Evolutionary conservation across 1,140 invertebrate species (phyloP), one percentile per base, ranked within the genome.

Genomic region (Caenorhabditis briggsae): DNA sequence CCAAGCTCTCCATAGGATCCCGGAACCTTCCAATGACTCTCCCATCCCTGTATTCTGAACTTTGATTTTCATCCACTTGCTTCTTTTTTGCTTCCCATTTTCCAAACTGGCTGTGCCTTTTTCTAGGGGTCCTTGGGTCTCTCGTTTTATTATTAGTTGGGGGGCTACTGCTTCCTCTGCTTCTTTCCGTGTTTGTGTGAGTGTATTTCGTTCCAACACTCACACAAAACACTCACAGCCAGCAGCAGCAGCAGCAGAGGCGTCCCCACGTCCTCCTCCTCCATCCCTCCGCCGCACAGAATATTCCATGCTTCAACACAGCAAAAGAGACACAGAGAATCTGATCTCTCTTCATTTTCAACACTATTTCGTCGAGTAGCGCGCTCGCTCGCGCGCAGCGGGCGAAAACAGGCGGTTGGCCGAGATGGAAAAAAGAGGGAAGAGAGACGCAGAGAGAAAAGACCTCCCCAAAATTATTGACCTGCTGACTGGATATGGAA

Each of bases 401-500:
- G 46, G 50, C 70, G 70, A 78, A 78, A 50, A 78, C 70, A 78
- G 70, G 70, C 70, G 70, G 70, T n/a, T 48, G 64, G 46, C 41
- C 43, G 64, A n/a, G 41, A 7, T 16, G 18, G n/a, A 20, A 70
- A 20, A 43, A 3, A 43, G 70, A 46, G 65, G 41, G 5, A 41
- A 46, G 65, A 70, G 23, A 14, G 25, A 33, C 12, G 18, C 18
- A 70, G 70, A 78, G n/a, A 8, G 12, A 6, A 78, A n/a, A 78
- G 70, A 78, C 70, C 70, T 78, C 70, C 70, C 70, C 43, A 78
- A 78, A 78, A 78, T 78, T 78, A 78, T 78, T 78, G 70, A 78
- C 70, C 70, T 78, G 70, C 70, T 78, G 70, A 78, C 70, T 78
- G 70, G 70, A 78, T 78, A 78, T 78, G 70, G 70, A 78, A 78